Conservation (phyloP, 2,797 vertebrate species). For the Pterois miles region DNA sequence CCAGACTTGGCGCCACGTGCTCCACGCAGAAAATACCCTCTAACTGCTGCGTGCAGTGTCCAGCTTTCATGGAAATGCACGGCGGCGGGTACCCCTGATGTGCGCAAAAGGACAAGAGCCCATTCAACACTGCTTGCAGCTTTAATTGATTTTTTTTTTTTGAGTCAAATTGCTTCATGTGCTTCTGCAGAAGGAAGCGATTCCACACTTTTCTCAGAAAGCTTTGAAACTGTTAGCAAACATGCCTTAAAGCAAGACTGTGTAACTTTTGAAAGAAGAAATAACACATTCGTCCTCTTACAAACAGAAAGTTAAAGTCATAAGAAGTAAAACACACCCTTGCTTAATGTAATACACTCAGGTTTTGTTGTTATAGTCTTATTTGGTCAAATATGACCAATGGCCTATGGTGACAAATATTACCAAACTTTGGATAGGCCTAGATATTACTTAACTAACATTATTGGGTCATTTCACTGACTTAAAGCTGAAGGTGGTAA, state of each 20-base stretch:
- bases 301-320: neutral
- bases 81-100: too few relatives aligned
- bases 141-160: neutral
- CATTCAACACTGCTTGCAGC: too few relatives aligned
- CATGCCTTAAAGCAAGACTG: neutral
- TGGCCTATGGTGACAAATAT: neutral
- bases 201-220: neutral
- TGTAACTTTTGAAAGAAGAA: neutral
- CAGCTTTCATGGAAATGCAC: too few relatives aligned
- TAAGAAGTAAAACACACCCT: neutral
- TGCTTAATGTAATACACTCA: neutral
- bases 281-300: neutral
- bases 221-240: neutral
- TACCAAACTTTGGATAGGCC: neutral
- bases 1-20: too few relatives aligned
- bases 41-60: too few relatives aligned
- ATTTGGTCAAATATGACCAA: neutral
- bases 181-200: neutral
- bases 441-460: neutral
- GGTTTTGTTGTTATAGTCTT: neutral
- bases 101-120: too few relatives aligned
- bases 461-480: neutral
- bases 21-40: too few relatives aligned
- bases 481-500: too few relatives aligned
- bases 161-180: conserved; percentile 4